Conservation (phyloP, 53 echinoderm and acorn worm species). For the Apostichopus leukothele region DNA sequence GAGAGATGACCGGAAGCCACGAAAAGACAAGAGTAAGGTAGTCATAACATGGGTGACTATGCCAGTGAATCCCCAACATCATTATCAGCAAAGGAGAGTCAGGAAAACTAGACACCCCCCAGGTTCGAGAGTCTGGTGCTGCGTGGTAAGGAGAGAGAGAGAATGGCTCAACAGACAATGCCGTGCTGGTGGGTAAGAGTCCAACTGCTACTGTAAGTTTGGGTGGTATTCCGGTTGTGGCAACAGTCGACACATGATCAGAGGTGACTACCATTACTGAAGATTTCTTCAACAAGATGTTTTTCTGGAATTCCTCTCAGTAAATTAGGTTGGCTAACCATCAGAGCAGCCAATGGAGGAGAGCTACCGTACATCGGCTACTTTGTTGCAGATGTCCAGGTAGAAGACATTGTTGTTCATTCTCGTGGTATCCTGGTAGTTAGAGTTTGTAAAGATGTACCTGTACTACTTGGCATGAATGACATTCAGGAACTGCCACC, state of each 20-base stretch:
- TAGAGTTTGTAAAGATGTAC: not conserved
- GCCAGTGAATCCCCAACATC: constrained; percentile 47
- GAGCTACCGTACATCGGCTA: constrained; percentile 9
- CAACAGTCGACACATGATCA: not conserved
- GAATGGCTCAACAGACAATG: not conserved
- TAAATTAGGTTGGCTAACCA: not conserved
- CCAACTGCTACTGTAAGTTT: not conserved
- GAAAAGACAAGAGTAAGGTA: constrained; percentile 14
- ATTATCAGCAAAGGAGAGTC: not conserved
- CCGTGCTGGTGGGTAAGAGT: not conserved
- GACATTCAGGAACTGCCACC: constrained; percentile 8
- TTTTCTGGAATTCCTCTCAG: not conserved
- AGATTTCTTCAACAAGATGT: not conserved
- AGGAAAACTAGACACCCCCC: not conserved
- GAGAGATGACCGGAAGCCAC: not conserved
- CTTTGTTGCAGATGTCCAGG: constrained; percentile 25
- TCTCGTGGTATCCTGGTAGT: constrained; percentile 28
- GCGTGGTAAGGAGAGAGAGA: not conserved
- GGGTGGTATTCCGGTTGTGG: not conserved
- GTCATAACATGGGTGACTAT: constrained; percentile 47
- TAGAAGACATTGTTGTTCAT: not conserved
- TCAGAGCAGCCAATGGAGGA: not conserved
- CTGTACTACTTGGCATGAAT: constrained; percentile 46
- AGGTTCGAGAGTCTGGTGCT: not conserved
- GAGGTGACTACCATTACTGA: not conserved